Evolutionary conservation across 1,140 invertebrate species (phyloP).

Genomic region (Procambarus virginalis): DNA sequence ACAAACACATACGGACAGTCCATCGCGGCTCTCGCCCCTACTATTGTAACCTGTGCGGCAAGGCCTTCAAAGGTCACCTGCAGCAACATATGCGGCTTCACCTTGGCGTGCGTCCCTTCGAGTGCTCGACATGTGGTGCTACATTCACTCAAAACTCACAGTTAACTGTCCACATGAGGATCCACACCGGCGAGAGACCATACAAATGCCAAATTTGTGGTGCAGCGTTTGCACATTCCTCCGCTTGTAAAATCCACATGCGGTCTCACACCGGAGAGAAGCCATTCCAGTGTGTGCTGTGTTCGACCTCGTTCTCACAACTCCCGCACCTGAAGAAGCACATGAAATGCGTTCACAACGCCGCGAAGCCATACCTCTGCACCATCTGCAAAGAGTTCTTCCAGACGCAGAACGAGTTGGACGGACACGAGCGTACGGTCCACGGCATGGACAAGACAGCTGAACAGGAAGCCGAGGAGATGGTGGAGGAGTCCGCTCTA

Average conservation of each 20-base stretch:
- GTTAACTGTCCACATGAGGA: slow-evolving; percentile 93
- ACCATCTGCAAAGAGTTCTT: slow-evolving; percentile 68
- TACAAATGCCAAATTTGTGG: slow-evolving; percentile 80
- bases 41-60: slow-evolving; percentile 90
- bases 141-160: slow-evolving; percentile 95
- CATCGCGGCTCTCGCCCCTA: slow-evolving; percentile 87
- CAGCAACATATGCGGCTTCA: slow-evolving; percentile 90
- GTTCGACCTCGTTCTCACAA: slow-evolving; percentile 65
- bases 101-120: slow-evolving; percentile 78
- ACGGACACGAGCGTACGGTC: slow-evolving; percentile 44
- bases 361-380: slow-evolving; percentile 69
- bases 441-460: slow-evolving; percentile 63
- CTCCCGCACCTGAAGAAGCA: slow-evolving; percentile 69
- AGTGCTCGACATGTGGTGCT: slow-evolving; percentile 81
- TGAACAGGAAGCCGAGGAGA: slow-evolving; percentile 68
- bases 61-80: slow-evolving; percentile 89
- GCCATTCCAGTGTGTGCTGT: slow-evolving; percentile 68
- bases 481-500: slow-evolving; percentile 64
- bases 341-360: slow-evolving; percentile 70
- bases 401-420: slow-evolving; percentile 68
- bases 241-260: slow-evolving; percentile 70
- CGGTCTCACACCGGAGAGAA: slow-evolving; percentile 70
- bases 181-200: slow-evolving; percentile 89
- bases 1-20: slow-evolving; percentile 86
- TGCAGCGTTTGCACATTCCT: slow-evolving; percentile 69